Conservation (phyloP, 2,888 invertebrate genomes). For the Drosophila paranaensis region DNA sequence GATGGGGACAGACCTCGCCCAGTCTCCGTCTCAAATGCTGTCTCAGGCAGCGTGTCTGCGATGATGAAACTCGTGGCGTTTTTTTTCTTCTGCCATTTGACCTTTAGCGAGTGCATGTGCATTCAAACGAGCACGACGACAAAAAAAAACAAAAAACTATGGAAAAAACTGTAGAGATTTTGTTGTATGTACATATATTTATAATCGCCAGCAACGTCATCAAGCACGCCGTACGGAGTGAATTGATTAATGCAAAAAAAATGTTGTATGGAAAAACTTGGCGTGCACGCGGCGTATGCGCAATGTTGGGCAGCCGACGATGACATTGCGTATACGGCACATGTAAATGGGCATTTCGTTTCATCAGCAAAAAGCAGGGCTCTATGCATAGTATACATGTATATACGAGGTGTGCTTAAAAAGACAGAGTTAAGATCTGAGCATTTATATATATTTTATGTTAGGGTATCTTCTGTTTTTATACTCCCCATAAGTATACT, state of each 20-base stretch:
- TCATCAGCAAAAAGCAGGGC: neutral
- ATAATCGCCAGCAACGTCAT: conserved; percentile 55
- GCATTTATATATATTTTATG: neutral
- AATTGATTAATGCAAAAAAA: conserved; percentile 64
- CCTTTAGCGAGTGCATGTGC: conserved; percentile 71
- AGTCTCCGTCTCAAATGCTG: conserved; percentile 43
- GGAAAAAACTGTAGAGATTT: conserved; percentile 29
- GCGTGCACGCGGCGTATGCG: conserved; percentile 58
- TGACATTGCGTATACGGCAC: conserved; percentile 64
- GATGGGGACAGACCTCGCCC: conserved; percentile 52
- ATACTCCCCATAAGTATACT: neutral
- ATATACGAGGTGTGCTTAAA: no score
- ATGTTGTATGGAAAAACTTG: conserved; percentile 29
- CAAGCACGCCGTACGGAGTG: conserved; percentile 44
- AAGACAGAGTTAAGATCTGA: no score
- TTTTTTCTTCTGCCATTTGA: conserved; percentile 59
- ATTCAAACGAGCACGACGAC: conserved; percentile 41
- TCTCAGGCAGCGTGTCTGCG: conserved; percentile 49
- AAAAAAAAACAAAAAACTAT: conserved; percentile 24
- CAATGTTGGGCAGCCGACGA: conserved; percentile 36
- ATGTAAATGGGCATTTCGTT: neutral
- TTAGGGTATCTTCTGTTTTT: neutral
- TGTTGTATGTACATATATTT: conserved; percentile 22
- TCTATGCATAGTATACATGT: neutral
- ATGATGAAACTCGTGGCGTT: conserved; percentile 48